Percentiles rank a stretch among this genome's conserved stretches.
Evolutionary conservation across 1,140 invertebrate species (phyloP).

Genomic region (Apocrypta bakeri): DNA sequence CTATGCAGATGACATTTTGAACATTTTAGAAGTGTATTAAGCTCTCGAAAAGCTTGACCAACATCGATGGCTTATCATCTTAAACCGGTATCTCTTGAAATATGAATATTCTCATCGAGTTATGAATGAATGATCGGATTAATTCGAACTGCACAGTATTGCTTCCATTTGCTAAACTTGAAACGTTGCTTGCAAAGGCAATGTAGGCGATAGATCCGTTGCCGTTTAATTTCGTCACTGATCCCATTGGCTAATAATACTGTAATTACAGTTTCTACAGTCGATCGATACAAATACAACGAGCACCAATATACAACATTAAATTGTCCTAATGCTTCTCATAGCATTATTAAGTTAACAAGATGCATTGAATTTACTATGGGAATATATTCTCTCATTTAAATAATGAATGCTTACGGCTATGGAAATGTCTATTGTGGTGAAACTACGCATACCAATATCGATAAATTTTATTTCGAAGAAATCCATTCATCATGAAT

Average conservation of each 20-base stretch:
- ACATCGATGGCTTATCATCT: background rate
- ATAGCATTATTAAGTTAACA: slow-evolving; percentile 14
- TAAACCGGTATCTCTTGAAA: background rate
- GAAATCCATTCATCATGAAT: no score
- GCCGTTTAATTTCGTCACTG: background rate
- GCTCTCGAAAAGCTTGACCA: background rate
- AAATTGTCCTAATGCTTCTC: background rate
- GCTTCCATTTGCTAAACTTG: slow-evolving; percentile 14
- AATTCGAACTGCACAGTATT: background rate
- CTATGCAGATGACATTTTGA: no score
- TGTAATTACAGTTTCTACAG: slow-evolving; percentile 6
- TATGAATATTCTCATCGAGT: slow-evolving; percentile 14
- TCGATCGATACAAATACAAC: slow-evolving; percentile 34
- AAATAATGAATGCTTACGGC: background rate
- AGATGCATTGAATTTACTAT: background rate
- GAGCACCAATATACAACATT: slow-evolving; percentile 6
- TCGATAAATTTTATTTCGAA: no score
- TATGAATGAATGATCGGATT: slow-evolving; percentile 25
- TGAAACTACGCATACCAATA: background rate
- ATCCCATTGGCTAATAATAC: slow-evolving; percentile 11
- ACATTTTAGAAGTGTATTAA: no score
- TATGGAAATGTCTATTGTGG: background rate
- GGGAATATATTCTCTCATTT: background rate
- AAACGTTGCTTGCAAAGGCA: background rate
- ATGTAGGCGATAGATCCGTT: background rate